A percentile compares a stretch with the other conserved stretches of the same genome.
Evolutionary conservation across 2,888 invertebrate species (phyloP).

Genomic region (Masnerella sp.): DNA sequence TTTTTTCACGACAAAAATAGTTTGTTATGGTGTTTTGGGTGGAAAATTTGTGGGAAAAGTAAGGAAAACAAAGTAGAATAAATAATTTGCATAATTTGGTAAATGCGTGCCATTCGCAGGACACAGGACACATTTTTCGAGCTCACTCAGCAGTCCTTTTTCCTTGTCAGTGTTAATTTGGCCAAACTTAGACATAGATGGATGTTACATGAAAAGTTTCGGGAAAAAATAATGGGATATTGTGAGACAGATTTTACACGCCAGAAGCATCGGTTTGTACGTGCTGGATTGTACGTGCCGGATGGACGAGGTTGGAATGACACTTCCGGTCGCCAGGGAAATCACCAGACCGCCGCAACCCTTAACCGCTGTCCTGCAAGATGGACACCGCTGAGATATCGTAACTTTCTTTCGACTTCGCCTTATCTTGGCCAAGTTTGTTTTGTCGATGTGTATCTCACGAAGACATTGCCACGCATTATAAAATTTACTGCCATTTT

Average conservation of each 20-base stretch:
- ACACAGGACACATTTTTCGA: constrained; percentile 22
- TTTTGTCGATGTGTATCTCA: constrained; percentile 61
- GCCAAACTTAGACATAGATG: constrained; percentile 37
- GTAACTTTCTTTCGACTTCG: constrained; percentile 62
- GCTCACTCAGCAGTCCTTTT: constrained; percentile 7
- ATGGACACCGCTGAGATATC: constrained; percentile 62
- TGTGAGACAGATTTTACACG: constrained; percentile 61
- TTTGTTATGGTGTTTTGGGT: too few relatives aligned
- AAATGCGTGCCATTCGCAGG: constrained; percentile 42
- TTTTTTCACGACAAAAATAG: too few relatives aligned
- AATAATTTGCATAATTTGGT: constrained; percentile 54
- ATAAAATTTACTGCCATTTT: constrained; percentile 53
- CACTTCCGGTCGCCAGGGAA: constrained; percentile 66
- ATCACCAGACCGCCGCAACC: constrained; percentile 64
- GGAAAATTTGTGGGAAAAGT: constrained; percentile 23
- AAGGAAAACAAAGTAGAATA: constrained; percentile 20
- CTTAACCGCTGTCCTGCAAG: constrained; percentile 62
- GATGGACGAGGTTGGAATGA: constrained; percentile 62
- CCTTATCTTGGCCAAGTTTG: constrained; percentile 57
- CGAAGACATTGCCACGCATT: constrained; percentile 50
- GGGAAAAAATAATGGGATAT: constrained; percentile 60
- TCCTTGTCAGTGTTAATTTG: constrained; percentile 52
- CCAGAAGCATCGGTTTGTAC: constrained; percentile 59
- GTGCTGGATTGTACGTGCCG: constrained; percentile 61
- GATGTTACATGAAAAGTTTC: constrained; percentile 48